Conservation (phyloP, 2,888 invertebrate genomes). For the Opisthograptis luteolata region DNA sequence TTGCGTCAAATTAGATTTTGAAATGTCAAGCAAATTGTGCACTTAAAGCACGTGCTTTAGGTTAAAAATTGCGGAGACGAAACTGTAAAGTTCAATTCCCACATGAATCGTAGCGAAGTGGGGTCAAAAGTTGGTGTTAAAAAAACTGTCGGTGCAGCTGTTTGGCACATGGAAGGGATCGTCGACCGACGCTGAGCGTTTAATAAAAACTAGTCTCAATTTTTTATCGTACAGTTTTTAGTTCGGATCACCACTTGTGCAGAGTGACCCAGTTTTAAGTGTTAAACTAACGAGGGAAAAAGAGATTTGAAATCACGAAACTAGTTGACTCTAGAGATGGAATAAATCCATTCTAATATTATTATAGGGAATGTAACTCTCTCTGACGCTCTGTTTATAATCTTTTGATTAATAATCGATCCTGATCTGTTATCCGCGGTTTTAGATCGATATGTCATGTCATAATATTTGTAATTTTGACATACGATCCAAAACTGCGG, state of each 20-base stretch:
- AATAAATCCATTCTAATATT: too few relatives aligned
- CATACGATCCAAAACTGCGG: too few relatives aligned
- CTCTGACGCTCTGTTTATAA: too few relatives aligned
- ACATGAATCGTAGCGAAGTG: slow-evolving; percentile 78
- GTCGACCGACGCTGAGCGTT: slow-evolving; percentile 25
- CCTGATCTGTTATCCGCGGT: too few relatives aligned
- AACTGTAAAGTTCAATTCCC: slow-evolving; percentile 71
- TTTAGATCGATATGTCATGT: too few relatives aligned
- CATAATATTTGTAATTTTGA: too few relatives aligned
- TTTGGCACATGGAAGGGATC: slow-evolving; percentile 67
- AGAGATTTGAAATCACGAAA: slow-evolving; percentile 2
- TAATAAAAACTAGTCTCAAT: slow-evolving; percentile 20
- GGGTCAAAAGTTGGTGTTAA: slow-evolving; percentile 81
- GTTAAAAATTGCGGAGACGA: slow-evolving; percentile 58
- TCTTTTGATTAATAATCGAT: too few relatives aligned
- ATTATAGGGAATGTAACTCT: too few relatives aligned
- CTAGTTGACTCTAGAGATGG: too few relatives aligned
- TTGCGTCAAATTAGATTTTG: slow-evolving; percentile 52
- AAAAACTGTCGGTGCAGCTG: slow-evolving; percentile 77
- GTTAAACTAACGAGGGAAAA: slow-evolving; percentile 5
- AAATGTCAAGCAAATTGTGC: slow-evolving; percentile 45
- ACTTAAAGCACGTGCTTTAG: slow-evolving; percentile 49
- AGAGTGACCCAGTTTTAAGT: slow-evolving; percentile 20
- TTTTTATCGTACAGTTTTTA: slow-evolving; percentile 17
- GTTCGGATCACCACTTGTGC: slow-evolving; percentile 19